Evolutionary conservation across 2,888 invertebrate species (phyloP), one percentile per base, ranked within the genome.

Genomic region (Diarsia rubi): DNA sequence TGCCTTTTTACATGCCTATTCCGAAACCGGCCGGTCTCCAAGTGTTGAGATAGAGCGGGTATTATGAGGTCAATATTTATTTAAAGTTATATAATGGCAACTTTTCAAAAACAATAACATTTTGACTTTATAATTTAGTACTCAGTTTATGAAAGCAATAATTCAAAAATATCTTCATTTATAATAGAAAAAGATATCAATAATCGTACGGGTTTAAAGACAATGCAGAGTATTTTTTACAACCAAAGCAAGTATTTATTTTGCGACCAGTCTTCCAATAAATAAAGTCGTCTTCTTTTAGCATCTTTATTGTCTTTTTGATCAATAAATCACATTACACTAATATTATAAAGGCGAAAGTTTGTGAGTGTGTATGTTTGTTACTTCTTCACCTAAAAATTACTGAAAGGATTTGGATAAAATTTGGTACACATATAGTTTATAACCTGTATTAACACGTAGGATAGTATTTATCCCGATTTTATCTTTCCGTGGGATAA

Each of bases 1-100:
- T 85, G 87, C 92, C 92, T 94, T 95, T 95, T 95, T 95, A 95
- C 94, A 93, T 93, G 93, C 93, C 94, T 93, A 93, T 93, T 91
- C 93, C 89, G 84, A 90, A 89, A 88, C 89, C 88, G 84, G 86
- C 85, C 74, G 42, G 64, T 66, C 45, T 67, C 5, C 81, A 88
- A 90, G 78, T 31, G n/a, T 83, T 52, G 75, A 83, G 88, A 73
- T 74, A 6, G 4, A 84, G 90, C 89, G 88, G 62, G 1, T 70
- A 14, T 24, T 65, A 65, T 37, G 52, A 27, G 4, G n/a, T 27
- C 68, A 54, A 62, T 52, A 75, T 73, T 24, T 3, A 19, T 45
- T 44, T 45, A 12, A 1, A n/a, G 12, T 27, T 19, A 42, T 49
- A 14, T n/a, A 24, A 45, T 37, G 5, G 14, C 19, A 1, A 19